Evolutionary conservation across 2,888 invertebrate genomes (phyloP), one percentile per base, ranked within the genome.

Genomic region (Gymnoscelis rufifasciata): DNA sequence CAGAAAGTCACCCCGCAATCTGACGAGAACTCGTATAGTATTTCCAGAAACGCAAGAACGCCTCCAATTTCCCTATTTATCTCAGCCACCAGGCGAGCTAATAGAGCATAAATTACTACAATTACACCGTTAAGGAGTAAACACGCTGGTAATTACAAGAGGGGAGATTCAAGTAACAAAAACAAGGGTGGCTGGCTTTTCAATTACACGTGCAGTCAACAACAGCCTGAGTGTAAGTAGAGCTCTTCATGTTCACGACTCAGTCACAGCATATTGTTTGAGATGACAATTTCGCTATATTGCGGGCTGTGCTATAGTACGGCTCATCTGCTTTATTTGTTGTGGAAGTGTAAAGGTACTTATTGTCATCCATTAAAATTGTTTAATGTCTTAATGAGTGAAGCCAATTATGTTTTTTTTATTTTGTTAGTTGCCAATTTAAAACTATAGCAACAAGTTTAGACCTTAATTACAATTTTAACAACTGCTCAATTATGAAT

Each of bases 191-290:
- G 37, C 31, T 37, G 51, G 38, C 38, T 42, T 51, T 54, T 38
- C 48, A 51, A 57, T 59, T 59, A 57, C 45, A 40, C 45, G 52
- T 43, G 51, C 49, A 54, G 38, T 38, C 44, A 50, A 41, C 41
- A 38, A 45, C 42, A 37, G 38, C 38, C 48, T 43, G 38, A 10
- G 10, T 10, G 38, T 19, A 38, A 43, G 36, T 26, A 19, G 43
- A 31, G 27, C 30, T 39, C 38, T 47, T 43, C 27, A 47, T n/a
- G 26, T n/a, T 12, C 24, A 33, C n/a, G n/a, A 33, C 6, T 2
- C 30, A 8, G 5, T 19, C 19, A 19, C 6, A n/a, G 38, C 38
- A 14, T 15, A 28, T 37, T 38, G 31, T 35, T 15, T 6, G 1
- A 26, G n/a, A n/a, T n/a, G n/a, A n/a, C n/a, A n/a, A n/a, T n/a